These are phyloP conservation scores for Turnix velox DNA, from an alignment of 2,113 vertebrate genomes.

Conservation along the genomic window DNA sequence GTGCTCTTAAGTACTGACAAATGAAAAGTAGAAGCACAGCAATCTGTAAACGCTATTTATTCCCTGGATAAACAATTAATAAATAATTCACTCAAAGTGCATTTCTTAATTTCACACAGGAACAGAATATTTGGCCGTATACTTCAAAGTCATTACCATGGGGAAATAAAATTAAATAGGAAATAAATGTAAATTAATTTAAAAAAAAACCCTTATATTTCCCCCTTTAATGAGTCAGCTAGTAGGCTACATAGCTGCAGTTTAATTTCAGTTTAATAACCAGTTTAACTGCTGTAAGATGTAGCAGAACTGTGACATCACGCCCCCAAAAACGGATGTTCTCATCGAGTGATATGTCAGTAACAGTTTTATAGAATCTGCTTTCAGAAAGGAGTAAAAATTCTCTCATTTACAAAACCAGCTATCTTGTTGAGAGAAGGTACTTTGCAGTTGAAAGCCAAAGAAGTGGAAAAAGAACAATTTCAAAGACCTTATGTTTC, in stretches of 20 bases:
- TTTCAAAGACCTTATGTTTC: not conserved
- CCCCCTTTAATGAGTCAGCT: not conserved
- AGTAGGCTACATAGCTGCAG: not conserved
- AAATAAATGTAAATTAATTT: not conserved
- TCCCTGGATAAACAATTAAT: not conserved
- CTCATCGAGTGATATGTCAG: not conserved
- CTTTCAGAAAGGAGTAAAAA: not conserved
- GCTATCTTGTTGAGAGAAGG: not conserved
- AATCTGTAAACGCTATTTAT: not conserved
- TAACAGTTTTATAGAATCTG: not conserved
- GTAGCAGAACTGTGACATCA: not conserved
- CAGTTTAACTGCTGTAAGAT: not conserved
- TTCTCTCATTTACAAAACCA: not conserved
- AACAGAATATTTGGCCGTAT: not conserved
- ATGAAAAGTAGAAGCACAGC: not conserved
- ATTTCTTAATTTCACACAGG: not conserved
- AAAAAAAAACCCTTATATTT: not conserved
- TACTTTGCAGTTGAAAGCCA: not conserved
- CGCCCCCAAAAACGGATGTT: rapidly evolving
- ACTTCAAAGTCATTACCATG: not conserved
- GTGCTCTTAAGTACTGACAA: not conserved
- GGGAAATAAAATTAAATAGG: not conserved
- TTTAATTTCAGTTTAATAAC: not conserved
- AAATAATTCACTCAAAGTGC: not conserved
- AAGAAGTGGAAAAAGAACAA: not conserved